Evolutionary conservation across 2,113 vertebrate genomes (phyloP).

Genomic region (Tiliqua scincoides): DNA sequence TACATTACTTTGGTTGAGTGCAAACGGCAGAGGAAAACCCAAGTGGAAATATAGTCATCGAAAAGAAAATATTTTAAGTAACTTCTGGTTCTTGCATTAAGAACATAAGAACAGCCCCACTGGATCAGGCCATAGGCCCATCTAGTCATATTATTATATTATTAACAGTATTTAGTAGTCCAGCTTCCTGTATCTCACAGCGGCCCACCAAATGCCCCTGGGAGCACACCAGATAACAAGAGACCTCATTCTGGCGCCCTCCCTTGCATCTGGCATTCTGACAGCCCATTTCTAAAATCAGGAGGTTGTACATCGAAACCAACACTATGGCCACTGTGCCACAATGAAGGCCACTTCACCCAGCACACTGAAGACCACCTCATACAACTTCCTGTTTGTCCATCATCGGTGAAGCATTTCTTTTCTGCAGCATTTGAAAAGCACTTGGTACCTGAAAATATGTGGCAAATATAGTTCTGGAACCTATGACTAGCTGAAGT

Average conservation of each 20-base stretch:
- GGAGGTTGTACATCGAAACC: not conserved
- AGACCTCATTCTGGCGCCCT: too few relatives aligned
- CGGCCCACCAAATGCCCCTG: too few relatives aligned
- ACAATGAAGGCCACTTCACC: not conserved
- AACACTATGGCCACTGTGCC: not conserved
- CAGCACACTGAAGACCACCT: not conserved
- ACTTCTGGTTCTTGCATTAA: constrained; percentile 18
- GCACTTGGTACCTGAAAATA: not conserved
- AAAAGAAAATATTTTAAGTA: constrained; percentile 18
- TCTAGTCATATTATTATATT: too few relatives aligned
- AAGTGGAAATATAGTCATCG: constrained; percentile 11
- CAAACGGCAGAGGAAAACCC: constrained; percentile 16
- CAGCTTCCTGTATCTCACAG: too few relatives aligned
- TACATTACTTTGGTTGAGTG: constrained; percentile 21
- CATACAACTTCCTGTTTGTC: not conserved
- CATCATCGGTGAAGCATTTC: not conserved
- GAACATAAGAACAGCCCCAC: too few relatives aligned
- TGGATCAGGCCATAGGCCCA: too few relatives aligned
- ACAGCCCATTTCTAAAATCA: too few relatives aligned
- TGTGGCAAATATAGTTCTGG: not conserved
- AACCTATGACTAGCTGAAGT: not conserved
- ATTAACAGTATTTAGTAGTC: too few relatives aligned
- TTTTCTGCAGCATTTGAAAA: not conserved
- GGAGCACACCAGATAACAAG: too few relatives aligned
- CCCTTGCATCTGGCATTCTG: too few relatives aligned